Evolutionary conservation across 2,888 invertebrate genomes (phyloP), one percentile per base, ranked within the genome.

Genomic region (Aleiodes alternator): DNA sequence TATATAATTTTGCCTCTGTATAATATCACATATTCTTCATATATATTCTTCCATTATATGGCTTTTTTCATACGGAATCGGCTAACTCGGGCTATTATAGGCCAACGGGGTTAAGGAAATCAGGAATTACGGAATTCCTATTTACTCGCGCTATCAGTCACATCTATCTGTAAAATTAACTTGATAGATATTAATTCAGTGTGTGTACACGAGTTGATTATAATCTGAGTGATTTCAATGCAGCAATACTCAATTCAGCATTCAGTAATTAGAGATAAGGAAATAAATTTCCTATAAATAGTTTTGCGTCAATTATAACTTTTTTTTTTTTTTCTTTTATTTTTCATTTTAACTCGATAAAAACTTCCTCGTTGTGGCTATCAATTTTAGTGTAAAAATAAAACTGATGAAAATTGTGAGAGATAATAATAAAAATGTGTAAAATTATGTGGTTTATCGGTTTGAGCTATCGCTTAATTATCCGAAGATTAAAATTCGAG

Each of bases 401-500:
- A 66, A 68, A 70, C 29, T 38, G 50, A 53, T 48, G 56, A 53
- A 29, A 43, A 68, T 61, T 34, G 5, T 3, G 61, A 55, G 76
- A 70, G 72, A 72, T 69, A 76, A 66, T 73, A 53, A 72, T 59
- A 12, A 29, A 51, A 68, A 34, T 34, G 34, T 34, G 34, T 4
- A 34, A 69, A 43, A 71, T 23, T n/a, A 23, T 56, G 11, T 14
- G 66, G 57, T 76, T 76, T 71, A 80, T 79, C 73, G 75, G 78
- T 66, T 57, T 68, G n/a, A 80, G 74, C 77, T 73, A 81, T 80
- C 77, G 72, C 76, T 80, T 81, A 78, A 81, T 79, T 78, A 75
- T 78, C 78, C 61, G 76, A 76, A 77, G 77, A 81, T 79, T 76
- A 78, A 80, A 79, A 79, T 75, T 78, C 16, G 73, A 80, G 78